Base-by-base conservation (phyloP, 2,797 vertebrate species). In the Vespertilio murinus region DNA sequence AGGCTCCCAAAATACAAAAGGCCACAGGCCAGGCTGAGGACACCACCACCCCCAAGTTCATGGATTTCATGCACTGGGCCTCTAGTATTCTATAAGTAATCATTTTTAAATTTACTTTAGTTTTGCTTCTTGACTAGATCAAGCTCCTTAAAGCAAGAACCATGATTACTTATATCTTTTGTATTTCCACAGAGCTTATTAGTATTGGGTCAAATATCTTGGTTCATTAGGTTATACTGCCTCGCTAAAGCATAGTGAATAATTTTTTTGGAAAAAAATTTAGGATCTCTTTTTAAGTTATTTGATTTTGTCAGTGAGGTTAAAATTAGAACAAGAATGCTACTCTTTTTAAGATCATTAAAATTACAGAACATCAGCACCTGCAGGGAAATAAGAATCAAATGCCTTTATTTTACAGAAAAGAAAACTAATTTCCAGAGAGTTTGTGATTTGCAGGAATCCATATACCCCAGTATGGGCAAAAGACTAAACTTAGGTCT, bases 391-490 rank as follows among this genome's bases (percentile, higher is more conserved):
- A 91, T 59, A 94, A 93, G 17, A 82, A 94, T 77, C 61, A 84
- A 92, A 94, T 70, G 28, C n/a, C n/a, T 88, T 91, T 35, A 69
- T 77, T 91, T 93, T 73, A 64, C 49, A 93, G 61, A 84, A 92
- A 95, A 90, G 49, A 77, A 93, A 95, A 86, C 59, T 74, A 95
- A 95, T 3, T 79, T 80, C 40, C 28, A 81, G 38, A 61, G 38
- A 91, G 25, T 47, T 9, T 90, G 8, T 79, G 22, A 71, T 59
- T 83, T 91, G 23, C 30, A 65, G 17, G 13, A 95, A 71, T 70
- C 17, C 86, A 80, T 18, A 79, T 28, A 35, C 8, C 35, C 20
- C 47, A 82, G 45, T 28, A 47, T 30, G 38, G 28, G 18, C 42
- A 93, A 78, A 82, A 61, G 52, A 61, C 54, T 40, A 83, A 80